Base-by-base conservation (phyloP, 2,888 invertebrate species). In the Geophilus truncorum region DNA sequence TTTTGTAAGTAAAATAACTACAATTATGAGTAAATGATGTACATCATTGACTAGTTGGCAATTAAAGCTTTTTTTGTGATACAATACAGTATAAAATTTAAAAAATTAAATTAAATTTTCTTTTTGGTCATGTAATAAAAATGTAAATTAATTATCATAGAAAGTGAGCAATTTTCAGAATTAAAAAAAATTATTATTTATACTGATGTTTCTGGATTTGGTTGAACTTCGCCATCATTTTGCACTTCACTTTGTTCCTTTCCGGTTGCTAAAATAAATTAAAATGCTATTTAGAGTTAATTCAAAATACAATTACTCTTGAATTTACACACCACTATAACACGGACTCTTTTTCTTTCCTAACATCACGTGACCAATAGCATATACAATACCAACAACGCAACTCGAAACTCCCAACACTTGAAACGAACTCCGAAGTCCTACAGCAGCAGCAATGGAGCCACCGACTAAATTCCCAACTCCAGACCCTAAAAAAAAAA, bases 381-480 rank as follows among this genome's bases (percentile, higher is more conserved):
- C 92, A 83, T 94, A 94, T 2, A 91, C 86, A 4, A 92, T 88
- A 30, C 93, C 94, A 21, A 92, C 92, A 0, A 91, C 89, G 81
- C 92, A 92, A 0, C 93, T 92, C 62, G 92, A 88, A 0, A 92
- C 87, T 0, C 94, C 94, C 93, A 94, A 93, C 83, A 93, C 90
- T 18, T 93, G 90, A 86, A 94, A 94, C 0, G 93, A 92, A 85
- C 93, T 91, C 80, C 93, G 89, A 6, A 93, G 94, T 0, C 93
- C 93, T 70, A 92, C 89, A 79, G 91, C 91, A 0, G 92, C 92
- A 82, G 94, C 93, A 15, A 94, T 89, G n/a, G 92, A 89, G 70
- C 94, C 94, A 25, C 94, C 94, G 7, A 92, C 90, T 83, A 94
- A 94, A 84, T 93, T 93, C 18, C 94, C 94, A 85, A 93, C 93